A percentile compares a stretch with the other conserved stretches of the same genome.
Evolutionary conservation across 2,888 invertebrate genomes (phyloP).

Genomic region (Lamellibrachia columna): DNA sequence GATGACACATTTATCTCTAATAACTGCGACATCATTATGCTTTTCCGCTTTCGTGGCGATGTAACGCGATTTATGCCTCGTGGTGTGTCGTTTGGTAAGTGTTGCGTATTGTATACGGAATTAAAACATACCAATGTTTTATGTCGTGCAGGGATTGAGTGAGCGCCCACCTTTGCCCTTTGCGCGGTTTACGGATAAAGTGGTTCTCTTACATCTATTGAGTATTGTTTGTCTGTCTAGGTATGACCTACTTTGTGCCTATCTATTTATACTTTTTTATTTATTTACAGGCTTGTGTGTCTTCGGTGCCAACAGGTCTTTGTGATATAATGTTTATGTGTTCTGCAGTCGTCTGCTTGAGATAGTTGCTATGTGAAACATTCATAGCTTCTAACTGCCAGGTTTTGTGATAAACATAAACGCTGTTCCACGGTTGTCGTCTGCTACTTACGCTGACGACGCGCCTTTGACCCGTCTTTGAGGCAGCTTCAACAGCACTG

Average conservation of each 20-base stretch:
- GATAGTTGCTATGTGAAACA: neutral
- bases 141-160: neutral
- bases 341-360: constrained; percentile 9
- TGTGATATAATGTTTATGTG: neutral
- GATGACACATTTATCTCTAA: neutral
- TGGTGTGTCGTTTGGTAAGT: neutral
- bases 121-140: neutral
- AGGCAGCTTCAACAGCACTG: neutral
- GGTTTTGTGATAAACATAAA: neutral
- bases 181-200: neutral
- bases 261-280: neutral
- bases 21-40: neutral
- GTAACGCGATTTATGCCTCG: neutral
- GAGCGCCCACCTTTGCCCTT: neutral
- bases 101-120: neutral
- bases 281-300: neutral
- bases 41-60: neutral
- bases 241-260: neutral
- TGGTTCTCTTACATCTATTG: neutral
- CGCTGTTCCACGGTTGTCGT: neutral
- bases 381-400: constrained; percentile 7
- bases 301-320: neutral
- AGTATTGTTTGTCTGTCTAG: neutral
- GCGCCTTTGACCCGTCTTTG: neutral
- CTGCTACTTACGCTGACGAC: neutral